phyloP scores from a whole-genome alignment of 2,888 invertebrate genomes.

The Nipponacmea schrenckii region DNA sequence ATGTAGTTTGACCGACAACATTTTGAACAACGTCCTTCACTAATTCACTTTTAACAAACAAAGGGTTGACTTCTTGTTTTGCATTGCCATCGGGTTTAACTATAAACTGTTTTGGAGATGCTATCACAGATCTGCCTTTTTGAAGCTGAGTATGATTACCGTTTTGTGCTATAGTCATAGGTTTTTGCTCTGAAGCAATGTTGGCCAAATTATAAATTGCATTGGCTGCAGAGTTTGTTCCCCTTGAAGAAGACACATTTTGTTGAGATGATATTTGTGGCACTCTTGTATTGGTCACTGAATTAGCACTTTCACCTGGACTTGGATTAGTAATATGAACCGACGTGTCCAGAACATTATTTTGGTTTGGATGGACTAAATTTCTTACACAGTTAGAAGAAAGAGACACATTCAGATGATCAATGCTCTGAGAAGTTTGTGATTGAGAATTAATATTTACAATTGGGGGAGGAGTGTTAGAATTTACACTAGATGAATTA shows the following conservation, averaged over 20 bases:
- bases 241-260: slow-evolving; percentile 16
- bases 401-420: slow-evolving; percentile 10
- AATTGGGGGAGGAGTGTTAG: slow-evolving; percentile 37
- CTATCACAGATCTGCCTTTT: slow-evolving; percentile 35
- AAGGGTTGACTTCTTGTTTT: slow-evolving; percentile 25
- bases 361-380: slow-evolving; percentile 25
- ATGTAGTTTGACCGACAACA: slow-evolving; percentile 2
- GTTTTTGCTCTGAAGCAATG: slow-evolving; percentile 61
- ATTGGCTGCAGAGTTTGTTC: slow-evolving; percentile 35
- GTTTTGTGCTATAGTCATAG: slow-evolving; percentile 48
- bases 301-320: slow-evolving; percentile 23
- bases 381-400: slow-evolving; percentile 32
- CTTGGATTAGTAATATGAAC: slow-evolving; percentile 24
- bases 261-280: slow-evolving; percentile 7
- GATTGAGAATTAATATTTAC: slow-evolving; percentile 37
- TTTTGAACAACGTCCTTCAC: slow-evolving; percentile 12
- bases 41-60: background rate
- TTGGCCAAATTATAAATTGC: slow-evolving; percentile 60
- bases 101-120: slow-evolving; percentile 31
- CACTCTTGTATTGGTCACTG: background rate
- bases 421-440: slow-evolving; percentile 14
- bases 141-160: slow-evolving; percentile 34
- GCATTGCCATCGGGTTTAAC: slow-evolving; percentile 35
- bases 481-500: slow-evolving; percentile 56
- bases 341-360: slow-evolving; percentile 12